Evolutionary conservation across 2,113 vertebrate genomes (phyloP).

Genomic region (Coreoperca whiteheadi): DNA sequence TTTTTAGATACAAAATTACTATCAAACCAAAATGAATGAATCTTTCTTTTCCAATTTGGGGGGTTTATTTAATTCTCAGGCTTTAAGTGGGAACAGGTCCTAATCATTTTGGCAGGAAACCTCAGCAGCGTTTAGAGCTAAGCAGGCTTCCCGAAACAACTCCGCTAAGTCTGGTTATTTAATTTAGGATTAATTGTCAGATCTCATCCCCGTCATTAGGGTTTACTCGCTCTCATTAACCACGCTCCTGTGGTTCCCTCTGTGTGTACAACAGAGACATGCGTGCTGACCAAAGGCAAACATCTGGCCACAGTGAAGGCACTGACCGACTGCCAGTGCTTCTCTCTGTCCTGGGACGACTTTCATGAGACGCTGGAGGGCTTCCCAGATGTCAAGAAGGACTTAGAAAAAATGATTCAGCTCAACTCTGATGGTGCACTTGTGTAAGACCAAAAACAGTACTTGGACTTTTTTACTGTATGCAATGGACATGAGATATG

Average conservation of each 20-base stretch:
- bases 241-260: conserved; percentile 35
- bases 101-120: conserved; percentile 55
- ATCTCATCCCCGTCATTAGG: conserved; percentile 52
- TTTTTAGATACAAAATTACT: background rate
- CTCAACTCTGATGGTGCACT: conserved; percentile 53
- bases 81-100: conserved; percentile 44
- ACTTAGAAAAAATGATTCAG: conserved; percentile 67
- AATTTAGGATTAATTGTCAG: conserved; percentile 76
- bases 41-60: conserved; percentile 29
- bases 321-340: conserved; percentile 76
- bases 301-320: conserved; percentile 74
- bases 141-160: conserved; percentile 41
- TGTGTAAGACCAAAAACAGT: conserved; percentile 40
- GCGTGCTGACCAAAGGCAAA: conserved; percentile 77
- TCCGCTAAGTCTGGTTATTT: conserved; percentile 50
- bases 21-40: conserved; percentile 21
- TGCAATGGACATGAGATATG: conserved; percentile 5
- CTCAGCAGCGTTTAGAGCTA: conserved; percentile 35
- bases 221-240: conserved; percentile 70
- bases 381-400: conserved; percentile 75
- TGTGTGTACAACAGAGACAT: conserved; percentile 68
- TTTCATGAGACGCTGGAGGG: conserved; percentile 67
- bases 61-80: conserved; percentile 61
- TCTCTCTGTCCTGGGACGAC: conserved; percentile 76
- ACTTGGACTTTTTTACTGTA: background rate